Evolutionary conservation across 2,888 invertebrate species (phyloP), one percentile per base, ranked within the genome.

Genomic region (Dusona sp.): DNA sequence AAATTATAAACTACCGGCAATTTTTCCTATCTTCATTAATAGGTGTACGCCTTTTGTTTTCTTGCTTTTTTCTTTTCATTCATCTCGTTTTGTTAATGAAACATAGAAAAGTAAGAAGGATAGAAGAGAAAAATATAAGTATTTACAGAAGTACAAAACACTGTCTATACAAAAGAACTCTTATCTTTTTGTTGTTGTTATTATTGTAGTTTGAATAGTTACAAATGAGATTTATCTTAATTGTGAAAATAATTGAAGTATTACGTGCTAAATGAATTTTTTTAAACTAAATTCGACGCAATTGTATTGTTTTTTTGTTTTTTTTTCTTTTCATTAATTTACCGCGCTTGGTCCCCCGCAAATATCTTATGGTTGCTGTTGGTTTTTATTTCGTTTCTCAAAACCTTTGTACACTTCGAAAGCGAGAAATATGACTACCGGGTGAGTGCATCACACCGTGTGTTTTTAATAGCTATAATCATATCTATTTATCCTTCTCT

Each of bases 341-440:
- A 84, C 87, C 84, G 79, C 83, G 87, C 84, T 91, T 92, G 92
- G 91, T 92, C 92, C 92, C 92, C 89, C 86, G 87, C 65, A 81
- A 73, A 54, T 74, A 80, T 80, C 42, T 83, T 79, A 80, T 80
- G 57, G 64, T 79, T 36, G 19, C 57, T 64, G 29, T 64, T 64
- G 57, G 19, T 68, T 48, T n/a, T 74, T 72, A 2, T 13, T 90
- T 81, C 85, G 64, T 83, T 61, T 42, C 68, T 33, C 54, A 87
- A 79, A 89, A 83, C 86, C 86, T 91, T 90, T 90, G 88, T 89
- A 90, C 90, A 91, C 73, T 88, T 88, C 87, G 89, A 79, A 33
- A 75, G 29, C 74, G 68, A 86, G 75, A 86, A 54, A 65, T 54
- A 38, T 79, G 85, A 85, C 83, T 75, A 84, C 74, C 45, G 36